Base-by-base conservation (phyloP, 2,888 invertebrate species). In the Nebria salina region DNA sequence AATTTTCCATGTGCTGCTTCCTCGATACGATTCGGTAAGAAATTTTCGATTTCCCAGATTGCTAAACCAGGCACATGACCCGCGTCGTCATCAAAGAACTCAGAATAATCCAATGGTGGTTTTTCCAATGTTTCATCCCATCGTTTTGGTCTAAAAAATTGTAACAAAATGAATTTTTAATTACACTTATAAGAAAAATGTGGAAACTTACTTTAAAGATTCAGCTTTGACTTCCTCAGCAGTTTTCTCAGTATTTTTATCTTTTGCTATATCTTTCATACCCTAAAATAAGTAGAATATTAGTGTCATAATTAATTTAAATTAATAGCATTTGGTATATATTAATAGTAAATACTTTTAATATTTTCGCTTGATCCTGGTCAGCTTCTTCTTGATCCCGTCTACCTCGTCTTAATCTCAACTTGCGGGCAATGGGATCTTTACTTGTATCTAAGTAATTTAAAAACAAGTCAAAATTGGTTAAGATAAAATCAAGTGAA, bases 21-120 rank as follows among this genome's bases (percentile, higher is more conserved):
- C 77, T 96, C 96, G 70, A 99, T 94, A 86, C 95, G 95, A 87
- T 98, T 98, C 0, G 99, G 99, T 83, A 99, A 91, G 89, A 99
- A 99, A 89, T 99, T 99, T 89, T 99, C 99, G 83, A 99, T 99
- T 91, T 99, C 99, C 99, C 99, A 99, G 82, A 98, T 95, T 41
- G 96, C 95, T 54, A 99, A 86, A 1, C 98, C 98, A 0, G 97
- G 95, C 77, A 95, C 91, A 87, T 97, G 97, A 0, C 99, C 99
- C 0, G 98, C 97, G 85, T 96, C 97, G 84, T 96, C 96, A 86
- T 96, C 98, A 88, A 98, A 99, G 89, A 98, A 96, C 89, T 98
- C 98, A 0, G 98, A 98, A 90, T 99, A 99, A 89, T 99, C 97
- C 79, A 99, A 89, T 68, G 97, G 96, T 0, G 98, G 98, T 87